Evolutionary conservation across 2,113 vertebrate genomes (phyloP).

Genomic region (Rhynchomys soricoides): DNA sequence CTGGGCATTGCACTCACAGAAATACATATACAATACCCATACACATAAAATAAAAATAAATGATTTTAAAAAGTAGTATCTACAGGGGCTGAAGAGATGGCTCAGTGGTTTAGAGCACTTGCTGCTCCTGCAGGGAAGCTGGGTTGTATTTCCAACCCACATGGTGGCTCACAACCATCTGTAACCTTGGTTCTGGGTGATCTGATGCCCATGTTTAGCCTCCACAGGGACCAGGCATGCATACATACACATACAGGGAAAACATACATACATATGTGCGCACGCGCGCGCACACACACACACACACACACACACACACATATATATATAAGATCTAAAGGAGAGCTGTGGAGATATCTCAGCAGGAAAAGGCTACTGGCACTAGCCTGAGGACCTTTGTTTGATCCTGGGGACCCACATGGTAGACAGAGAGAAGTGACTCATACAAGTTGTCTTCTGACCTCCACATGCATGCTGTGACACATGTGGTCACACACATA

Average conservation of each 20-base stretch:
- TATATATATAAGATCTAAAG: neutral
- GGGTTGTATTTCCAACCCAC: too few relatives aligned
- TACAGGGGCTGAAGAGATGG: neutral
- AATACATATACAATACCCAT: neutral
- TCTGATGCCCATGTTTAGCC: neutral
- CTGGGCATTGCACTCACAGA: neutral
- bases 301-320: neutral
- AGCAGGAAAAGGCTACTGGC: neutral
- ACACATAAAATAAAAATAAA: neutral
- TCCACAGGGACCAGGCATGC: neutral
- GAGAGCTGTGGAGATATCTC: neutral
- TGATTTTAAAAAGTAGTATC: neutral
- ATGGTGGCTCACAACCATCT: neutral
- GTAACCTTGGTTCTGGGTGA: neutral
- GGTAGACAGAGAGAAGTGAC: neutral
- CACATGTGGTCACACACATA: neutral
- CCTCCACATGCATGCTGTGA: too few relatives aligned
- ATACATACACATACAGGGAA: neutral
- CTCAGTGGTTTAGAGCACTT: neutral
- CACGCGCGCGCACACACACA: too few relatives aligned
- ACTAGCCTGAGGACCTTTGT: too few relatives aligned
- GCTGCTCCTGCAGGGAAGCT: neutral
- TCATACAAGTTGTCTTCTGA: neutral
- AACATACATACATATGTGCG: too few relatives aligned
- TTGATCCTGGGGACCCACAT: neutral